phyloP scores from a whole-genome alignment of 2,888 invertebrate genomes.

The Epicampocera succincta region DNA sequence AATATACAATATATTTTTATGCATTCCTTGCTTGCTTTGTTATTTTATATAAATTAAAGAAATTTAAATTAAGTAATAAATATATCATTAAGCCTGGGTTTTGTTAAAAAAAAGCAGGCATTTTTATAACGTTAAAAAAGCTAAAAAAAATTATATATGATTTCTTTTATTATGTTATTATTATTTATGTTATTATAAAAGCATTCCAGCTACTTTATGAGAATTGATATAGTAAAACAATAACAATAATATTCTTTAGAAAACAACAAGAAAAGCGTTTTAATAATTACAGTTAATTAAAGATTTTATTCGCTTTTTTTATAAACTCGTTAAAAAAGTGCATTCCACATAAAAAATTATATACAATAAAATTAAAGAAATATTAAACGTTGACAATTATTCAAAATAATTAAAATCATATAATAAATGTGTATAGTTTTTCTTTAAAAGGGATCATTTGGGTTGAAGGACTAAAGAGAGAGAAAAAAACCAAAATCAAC shows the following conservation, averaged over 20 bases:
- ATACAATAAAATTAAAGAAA: slow-evolving; percentile 34
- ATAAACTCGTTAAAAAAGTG: slow-evolving; percentile 53
- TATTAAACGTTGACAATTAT: slow-evolving; percentile 40
- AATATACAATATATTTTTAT: slow-evolving; percentile 16
- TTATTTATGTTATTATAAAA: too few relatives aligned
- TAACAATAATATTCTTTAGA: slow-evolving; percentile 18
- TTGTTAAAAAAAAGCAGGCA: slow-evolving; percentile 37
- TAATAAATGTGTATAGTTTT: slow-evolving; percentile 41
- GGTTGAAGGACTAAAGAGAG: slow-evolving; percentile 46
- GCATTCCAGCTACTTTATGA: slow-evolving; percentile 66
- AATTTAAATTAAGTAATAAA: slow-evolving; percentile 16
- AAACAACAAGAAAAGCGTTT: slow-evolving; percentile 40
- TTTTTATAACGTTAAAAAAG: slow-evolving; percentile 9
- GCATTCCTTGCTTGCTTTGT: slow-evolving; percentile 69
- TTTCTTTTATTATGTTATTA: slow-evolving; percentile 33
- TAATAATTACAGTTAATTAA: slow-evolving; percentile 37
- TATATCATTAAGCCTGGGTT: not conserved
- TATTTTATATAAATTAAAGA: slow-evolving; percentile 9
- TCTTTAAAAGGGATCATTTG: slow-evolving; percentile 24
- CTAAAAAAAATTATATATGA: slow-evolving; percentile 10
- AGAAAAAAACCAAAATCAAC: slow-evolving; percentile 3
- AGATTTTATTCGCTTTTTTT: slow-evolving; percentile 12
- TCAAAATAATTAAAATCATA: slow-evolving; percentile 40
- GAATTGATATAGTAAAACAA: slow-evolving; percentile 44
- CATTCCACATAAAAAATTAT: slow-evolving; percentile 59